Evolutionary conservation across 2,113 vertebrate species (phyloP).

Genomic region (Eubucco bourcierii): DNA sequence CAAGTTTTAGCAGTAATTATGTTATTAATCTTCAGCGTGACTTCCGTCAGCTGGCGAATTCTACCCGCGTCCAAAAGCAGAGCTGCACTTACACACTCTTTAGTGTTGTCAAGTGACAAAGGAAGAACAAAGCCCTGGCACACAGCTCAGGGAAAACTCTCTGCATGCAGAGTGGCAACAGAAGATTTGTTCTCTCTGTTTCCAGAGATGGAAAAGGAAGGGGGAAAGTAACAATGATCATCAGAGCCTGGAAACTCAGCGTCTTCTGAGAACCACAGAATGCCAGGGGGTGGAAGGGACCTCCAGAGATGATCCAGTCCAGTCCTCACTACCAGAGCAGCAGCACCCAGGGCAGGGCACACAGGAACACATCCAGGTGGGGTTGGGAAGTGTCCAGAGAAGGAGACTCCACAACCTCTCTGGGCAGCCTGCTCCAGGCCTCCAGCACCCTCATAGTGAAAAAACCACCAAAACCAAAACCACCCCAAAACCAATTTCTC

Average conservation of each 20-base stretch:
- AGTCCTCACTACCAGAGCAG: too few relatives aligned
- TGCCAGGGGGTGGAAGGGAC: too few relatives aligned
- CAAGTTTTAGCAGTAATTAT: conserved; percentile 35
- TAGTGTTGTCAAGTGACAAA: background rate
- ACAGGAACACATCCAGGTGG: too few relatives aligned
- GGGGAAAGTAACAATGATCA: background rate
- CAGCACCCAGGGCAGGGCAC: too few relatives aligned
- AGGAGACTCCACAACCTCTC: too few relatives aligned
- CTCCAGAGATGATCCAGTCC: too few relatives aligned
- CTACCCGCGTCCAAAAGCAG: background rate
- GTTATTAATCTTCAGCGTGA: conserved; percentile 24
- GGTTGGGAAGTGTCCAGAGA: too few relatives aligned
- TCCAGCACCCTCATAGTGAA: too few relatives aligned
- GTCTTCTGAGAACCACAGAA: too few relatives aligned
- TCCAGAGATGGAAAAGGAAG: background rate
- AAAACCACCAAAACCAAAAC: too few relatives aligned
- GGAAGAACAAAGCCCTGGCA: background rate
- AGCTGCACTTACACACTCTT: conserved; percentile 4
- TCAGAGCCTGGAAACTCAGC: background rate
- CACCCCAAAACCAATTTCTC: too few relatives aligned
- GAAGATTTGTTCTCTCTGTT: background rate
- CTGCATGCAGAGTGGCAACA: background rate
- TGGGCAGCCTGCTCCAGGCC: too few relatives aligned
- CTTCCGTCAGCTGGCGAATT: background rate
- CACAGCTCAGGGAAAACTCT: background rate